Percentiles rank a stretch among this genome's conserved stretches.
Conservation (phyloP, 2,888 invertebrate species). For the Nomada lathburiana region DNA sequence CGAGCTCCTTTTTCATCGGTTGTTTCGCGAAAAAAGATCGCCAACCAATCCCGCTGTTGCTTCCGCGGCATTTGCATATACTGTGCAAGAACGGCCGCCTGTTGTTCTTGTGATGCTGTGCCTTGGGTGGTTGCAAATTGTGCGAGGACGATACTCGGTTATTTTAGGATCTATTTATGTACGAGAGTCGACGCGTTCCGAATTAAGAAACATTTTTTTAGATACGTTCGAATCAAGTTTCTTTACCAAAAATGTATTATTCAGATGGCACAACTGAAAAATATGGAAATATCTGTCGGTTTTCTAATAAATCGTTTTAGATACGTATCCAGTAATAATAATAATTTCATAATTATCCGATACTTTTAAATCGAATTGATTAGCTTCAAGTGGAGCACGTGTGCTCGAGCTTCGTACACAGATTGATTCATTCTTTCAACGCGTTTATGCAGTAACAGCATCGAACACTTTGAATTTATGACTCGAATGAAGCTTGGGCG, state of each 20-base stretch:
- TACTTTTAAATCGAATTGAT: neutral
- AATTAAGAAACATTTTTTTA: no score
- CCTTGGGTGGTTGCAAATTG: slow-evolving; percentile 34
- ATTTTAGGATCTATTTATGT: slow-evolving; percentile 8
- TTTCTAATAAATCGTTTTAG: no score
- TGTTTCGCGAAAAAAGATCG: slow-evolving; percentile 59
- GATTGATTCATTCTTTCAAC: neutral
- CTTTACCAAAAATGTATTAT: no score
- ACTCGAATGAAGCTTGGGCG: neutral
- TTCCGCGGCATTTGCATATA: slow-evolving; percentile 65
- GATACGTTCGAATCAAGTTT: no score
- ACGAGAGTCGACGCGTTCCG: neutral
- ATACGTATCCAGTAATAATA: no score
- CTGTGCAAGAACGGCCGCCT: slow-evolving; percentile 44
- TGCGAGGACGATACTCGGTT: slow-evolving; percentile 33
- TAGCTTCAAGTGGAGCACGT: neutral
- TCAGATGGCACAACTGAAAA: no score
- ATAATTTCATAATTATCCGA: no score
- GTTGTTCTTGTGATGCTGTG: slow-evolving; percentile 37
- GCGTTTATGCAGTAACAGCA: neutral
- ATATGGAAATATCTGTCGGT: no score
- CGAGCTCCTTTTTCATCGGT: slow-evolving; percentile 69
- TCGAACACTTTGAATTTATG: neutral
- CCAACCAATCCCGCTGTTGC: slow-evolving; percentile 67
- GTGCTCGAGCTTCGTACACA: neutral